Conservation (phyloP, 1,140 invertebrate species). For the Rhyzopertha dominica region DNA sequence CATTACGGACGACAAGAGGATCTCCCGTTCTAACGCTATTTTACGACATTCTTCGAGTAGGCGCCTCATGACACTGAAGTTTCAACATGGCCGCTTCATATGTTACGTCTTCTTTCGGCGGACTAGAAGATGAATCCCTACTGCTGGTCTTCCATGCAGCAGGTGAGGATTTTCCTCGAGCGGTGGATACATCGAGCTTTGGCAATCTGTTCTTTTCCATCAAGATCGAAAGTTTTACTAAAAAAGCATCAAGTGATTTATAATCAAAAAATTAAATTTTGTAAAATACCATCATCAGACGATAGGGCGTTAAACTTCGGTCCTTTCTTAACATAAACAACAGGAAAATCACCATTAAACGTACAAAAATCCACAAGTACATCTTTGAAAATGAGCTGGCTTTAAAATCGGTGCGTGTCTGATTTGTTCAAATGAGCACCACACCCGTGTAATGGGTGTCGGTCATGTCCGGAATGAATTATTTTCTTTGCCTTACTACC, state of each 20-base stretch:
- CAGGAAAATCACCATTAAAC: conserved; percentile 74
- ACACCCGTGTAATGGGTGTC: conserved; percentile 57
- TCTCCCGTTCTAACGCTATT: conserved; percentile 52
- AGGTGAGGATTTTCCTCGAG: too few species aligned
- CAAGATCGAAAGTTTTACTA: too few species aligned
- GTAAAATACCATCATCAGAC: too few species aligned
- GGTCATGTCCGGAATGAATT: conserved; percentile 53
- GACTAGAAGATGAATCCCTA: too few species aligned
- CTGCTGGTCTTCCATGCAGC: too few species aligned
- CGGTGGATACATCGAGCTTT: too few species aligned
- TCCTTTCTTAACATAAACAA: conserved; percentile 76
- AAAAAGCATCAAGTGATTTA: too few species aligned
- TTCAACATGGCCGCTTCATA: too few species aligned
- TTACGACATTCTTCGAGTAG: conserved; percentile 56
- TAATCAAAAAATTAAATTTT: too few species aligned
- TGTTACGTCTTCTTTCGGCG: too few species aligned
- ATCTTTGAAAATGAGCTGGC: conserved; percentile 74
- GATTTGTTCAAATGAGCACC: conserved; percentile 61
- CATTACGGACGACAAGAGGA: conserved; percentile 55
- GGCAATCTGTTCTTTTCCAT: too few species aligned
- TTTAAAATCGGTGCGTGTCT: conserved; percentile 76
- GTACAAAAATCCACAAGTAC: conserved; percentile 73
- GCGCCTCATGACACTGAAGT: conserved; percentile 56
- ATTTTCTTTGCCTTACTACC: conserved; percentile 68
- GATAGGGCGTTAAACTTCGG: conserved; percentile 56